These are phyloP conservation scores for Myotis vivesi DNA, from an alignment of 2,797 vertebrate species.

Conservation along the genomic window DNA sequence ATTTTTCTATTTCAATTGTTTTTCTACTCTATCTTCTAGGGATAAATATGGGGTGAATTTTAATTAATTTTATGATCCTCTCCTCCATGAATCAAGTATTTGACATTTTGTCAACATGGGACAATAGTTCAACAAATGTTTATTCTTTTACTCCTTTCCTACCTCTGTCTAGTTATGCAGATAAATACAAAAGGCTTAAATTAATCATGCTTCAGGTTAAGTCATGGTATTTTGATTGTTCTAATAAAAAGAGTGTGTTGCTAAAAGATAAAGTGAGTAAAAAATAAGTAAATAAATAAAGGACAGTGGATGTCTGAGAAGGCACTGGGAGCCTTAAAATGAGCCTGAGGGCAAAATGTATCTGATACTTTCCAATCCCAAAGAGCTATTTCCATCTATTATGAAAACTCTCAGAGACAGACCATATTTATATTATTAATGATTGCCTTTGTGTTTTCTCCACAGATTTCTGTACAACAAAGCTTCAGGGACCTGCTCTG, in stretches of 20 bases:
- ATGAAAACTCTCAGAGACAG: neutral
- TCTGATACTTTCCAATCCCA: neutral
- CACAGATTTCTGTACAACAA: neutral
- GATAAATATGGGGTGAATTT: neutral
- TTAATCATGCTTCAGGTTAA: neutral
- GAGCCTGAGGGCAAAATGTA: neutral
- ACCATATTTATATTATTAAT: neutral
- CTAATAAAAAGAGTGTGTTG: neutral
- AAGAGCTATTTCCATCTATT: neutral
- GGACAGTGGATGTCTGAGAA: neutral
- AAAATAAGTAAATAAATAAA: neutral
- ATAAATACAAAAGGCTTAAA: neutral
- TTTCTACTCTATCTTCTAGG: neutral
- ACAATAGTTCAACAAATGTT: neutral
- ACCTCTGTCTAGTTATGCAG: neutral
- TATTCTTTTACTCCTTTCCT: neutral
- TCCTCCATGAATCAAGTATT: conserved; percentile 11
- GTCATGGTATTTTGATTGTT: neutral
- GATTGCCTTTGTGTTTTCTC: neutral
- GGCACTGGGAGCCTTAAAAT: neutral
- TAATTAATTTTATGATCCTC: conserved; percentile 37
- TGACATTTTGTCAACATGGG: neutral
- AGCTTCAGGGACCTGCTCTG: neutral
- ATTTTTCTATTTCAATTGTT: neutral
- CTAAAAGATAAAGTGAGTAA: neutral